Percentiles rank a stretch among this genome's conserved stretches.
Conservation (phyloP, 1,140 invertebrate species). For the Ditylenchus dipsaci region DNA sequence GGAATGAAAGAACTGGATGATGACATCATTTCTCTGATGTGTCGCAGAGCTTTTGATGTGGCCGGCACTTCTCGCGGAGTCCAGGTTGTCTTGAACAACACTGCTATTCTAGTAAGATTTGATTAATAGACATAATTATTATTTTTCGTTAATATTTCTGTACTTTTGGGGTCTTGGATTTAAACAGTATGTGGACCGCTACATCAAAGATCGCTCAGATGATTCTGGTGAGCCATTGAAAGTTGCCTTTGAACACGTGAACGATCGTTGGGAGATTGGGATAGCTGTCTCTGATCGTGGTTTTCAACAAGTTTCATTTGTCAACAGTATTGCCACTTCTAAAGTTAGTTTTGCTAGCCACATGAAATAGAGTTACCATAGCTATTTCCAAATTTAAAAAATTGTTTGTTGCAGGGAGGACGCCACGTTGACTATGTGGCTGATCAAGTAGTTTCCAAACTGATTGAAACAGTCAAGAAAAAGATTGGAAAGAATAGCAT, state of each 20-base stretch:
- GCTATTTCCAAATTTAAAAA: background rate
- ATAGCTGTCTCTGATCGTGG: constrained; percentile 76
- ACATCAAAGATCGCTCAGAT: constrained; percentile 76
- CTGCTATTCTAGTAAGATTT: constrained; percentile 70
- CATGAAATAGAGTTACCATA: background rate
- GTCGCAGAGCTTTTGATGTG: constrained; percentile 87
- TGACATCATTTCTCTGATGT: constrained; percentile 89
- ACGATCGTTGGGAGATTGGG: constrained; percentile 90
- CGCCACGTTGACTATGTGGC: constrained; percentile 91
- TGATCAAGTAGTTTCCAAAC: constrained; percentile 78
- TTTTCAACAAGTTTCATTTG: constrained; percentile 97
- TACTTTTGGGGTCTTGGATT: constrained; percentile 72
- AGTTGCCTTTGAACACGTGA: constrained; percentile 77
- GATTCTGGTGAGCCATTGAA: constrained; percentile 77
- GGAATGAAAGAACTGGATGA: constrained; percentile 87
- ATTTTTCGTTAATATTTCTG: constrained; percentile 8
- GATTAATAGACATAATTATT: background rate
- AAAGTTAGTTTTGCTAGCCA: constrained; percentile 66
- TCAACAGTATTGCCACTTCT: constrained; percentile 97
- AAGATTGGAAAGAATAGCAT: constrained; percentile 77
- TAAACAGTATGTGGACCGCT: constrained; percentile 93
- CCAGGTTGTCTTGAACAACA: constrained; percentile 88
- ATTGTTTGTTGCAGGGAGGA: constrained; percentile 68
- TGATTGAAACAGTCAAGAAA: constrained; percentile 75
- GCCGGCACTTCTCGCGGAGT: constrained; percentile 78